These are phyloP conservation scores for Perizoma affinitatum DNA, from an alignment of 2,888 invertebrate genomes.

Conservation along the genomic window DNA sequence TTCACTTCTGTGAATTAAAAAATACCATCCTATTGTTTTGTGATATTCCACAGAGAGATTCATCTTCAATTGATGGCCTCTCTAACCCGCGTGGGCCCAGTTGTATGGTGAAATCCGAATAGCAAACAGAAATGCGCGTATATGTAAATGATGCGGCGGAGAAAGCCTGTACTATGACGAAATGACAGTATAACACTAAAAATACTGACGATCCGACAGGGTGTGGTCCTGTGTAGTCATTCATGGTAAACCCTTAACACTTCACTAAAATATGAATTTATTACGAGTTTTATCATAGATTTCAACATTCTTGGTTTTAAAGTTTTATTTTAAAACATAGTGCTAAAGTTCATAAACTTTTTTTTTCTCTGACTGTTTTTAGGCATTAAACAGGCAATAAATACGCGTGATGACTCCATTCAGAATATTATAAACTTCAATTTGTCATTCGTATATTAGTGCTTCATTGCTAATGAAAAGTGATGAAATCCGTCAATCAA, in stretches of 20 bases:
- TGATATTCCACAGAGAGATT: too few relatives aligned
- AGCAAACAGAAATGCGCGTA: constrained; percentile 74
- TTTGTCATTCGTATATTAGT: constrained; percentile 40
- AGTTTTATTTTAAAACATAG: too few relatives aligned
- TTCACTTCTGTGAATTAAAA: too few relatives aligned
- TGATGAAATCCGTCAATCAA: constrained; percentile 41
- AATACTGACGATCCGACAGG: constrained; percentile 53
- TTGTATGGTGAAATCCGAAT: constrained; percentile 70
- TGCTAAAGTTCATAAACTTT: too few relatives aligned
- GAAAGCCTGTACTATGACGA: constrained; percentile 73
- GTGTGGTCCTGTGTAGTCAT: constrained; percentile 43
- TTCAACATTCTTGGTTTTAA: too few relatives aligned
- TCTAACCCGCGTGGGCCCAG: constrained; percentile 28
- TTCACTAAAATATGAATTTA: background rate
- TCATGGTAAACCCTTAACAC: constrained; percentile 5
- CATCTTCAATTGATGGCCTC: constrained; percentile 4
- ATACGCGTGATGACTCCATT: too few relatives aligned
- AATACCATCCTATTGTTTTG: too few relatives aligned
- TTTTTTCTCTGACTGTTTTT: too few relatives aligned
- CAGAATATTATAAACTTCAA: constrained; percentile 28
- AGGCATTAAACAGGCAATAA: too few relatives aligned
- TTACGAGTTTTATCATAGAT: background rate
- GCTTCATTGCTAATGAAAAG: constrained; percentile 37
- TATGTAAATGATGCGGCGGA: constrained; percentile 71
- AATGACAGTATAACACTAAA: constrained; percentile 66